Evolutionary conservation across 2,113 vertebrate genomes (phyloP).

Genomic region (Macroglossus sobrinus): DNA sequence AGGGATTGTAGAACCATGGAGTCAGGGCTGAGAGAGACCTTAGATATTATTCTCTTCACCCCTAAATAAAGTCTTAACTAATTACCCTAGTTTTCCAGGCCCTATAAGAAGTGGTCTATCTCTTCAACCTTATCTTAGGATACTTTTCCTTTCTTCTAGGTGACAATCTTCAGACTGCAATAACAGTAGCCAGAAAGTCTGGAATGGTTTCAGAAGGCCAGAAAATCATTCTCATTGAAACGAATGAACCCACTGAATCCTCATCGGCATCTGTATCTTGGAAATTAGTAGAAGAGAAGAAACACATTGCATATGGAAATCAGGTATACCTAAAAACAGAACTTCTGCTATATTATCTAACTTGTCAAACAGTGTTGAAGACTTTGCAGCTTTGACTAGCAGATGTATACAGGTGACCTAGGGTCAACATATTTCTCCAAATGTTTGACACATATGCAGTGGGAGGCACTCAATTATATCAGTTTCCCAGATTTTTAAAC

Average conservation of each 20-base stretch:
- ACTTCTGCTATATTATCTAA: not conserved
- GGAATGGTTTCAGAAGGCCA: conserved; percentile 81
- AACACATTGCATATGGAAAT: not conserved
- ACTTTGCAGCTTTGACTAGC: not conserved
- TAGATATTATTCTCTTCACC: not conserved
- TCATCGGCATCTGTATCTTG: conserved; percentile 81
- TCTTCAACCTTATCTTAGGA: not conserved
- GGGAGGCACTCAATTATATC: not conserved
- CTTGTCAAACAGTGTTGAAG: not conserved
- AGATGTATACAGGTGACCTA: not conserved
- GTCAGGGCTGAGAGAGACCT: not conserved
- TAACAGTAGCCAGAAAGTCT: conserved; percentile 85
- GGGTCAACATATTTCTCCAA: not conserved
- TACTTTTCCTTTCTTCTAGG: conserved; percentile 73
- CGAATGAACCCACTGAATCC: conserved; percentile 66
- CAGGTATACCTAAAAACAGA: conserved; percentile 63
- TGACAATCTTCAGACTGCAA: conserved; percentile 87
- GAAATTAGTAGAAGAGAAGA: conserved; percentile 77
- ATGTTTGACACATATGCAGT: not conserved
- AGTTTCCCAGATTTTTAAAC: not conserved
- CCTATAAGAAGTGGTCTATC: not conserved
- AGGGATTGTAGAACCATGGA: not conserved
- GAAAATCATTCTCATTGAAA: conserved; percentile 83
- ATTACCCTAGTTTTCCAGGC: not conserved
- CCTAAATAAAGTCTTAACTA: not conserved